Percentiles rank a stretch among this genome's conserved stretches.
Conservation (phyloP, 2,113 vertebrate genomes). For the Poeciliopsis retropinna region DNA sequence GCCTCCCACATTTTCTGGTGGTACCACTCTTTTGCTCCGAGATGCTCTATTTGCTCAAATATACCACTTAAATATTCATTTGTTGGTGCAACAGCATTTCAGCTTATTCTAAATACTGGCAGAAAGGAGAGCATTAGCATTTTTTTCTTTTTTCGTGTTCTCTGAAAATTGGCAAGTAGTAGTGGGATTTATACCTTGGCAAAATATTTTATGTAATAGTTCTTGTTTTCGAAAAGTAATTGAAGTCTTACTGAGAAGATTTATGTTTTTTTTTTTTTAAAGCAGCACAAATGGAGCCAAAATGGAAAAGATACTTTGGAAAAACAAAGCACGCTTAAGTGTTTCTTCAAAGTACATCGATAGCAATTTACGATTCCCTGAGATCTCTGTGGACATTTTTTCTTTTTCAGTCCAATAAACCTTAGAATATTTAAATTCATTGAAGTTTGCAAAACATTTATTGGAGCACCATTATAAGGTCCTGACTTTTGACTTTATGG, state of each 20-base stretch:
- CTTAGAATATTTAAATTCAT: no score
- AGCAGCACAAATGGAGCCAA: no score
- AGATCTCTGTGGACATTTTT: background rate
- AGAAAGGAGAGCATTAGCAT: background rate
- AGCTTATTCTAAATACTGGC: background rate
- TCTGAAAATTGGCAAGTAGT: background rate
- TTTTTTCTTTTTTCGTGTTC: no score
- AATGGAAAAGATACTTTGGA: no score
- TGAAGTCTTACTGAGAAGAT: background rate
- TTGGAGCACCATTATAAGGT: no score
- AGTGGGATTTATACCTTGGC: background rate
- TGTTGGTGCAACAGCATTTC: conserved; percentile 3
- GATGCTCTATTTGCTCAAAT: conserved; percentile 4
- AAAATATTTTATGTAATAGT: no score
- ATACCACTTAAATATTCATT: background rate
- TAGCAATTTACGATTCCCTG: background rate
- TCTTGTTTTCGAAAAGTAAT: background rate
- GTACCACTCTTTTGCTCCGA: background rate
- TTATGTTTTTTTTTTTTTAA: no score
- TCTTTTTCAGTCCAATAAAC: no score
- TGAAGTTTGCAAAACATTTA: no score
- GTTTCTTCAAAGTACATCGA: no score
- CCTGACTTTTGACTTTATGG: no score
- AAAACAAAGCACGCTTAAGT: no score
- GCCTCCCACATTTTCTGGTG: conserved; percentile 9